Evolutionary conservation across 2,888 invertebrate species (phyloP).

Genomic region (Tillus elongatus): DNA sequence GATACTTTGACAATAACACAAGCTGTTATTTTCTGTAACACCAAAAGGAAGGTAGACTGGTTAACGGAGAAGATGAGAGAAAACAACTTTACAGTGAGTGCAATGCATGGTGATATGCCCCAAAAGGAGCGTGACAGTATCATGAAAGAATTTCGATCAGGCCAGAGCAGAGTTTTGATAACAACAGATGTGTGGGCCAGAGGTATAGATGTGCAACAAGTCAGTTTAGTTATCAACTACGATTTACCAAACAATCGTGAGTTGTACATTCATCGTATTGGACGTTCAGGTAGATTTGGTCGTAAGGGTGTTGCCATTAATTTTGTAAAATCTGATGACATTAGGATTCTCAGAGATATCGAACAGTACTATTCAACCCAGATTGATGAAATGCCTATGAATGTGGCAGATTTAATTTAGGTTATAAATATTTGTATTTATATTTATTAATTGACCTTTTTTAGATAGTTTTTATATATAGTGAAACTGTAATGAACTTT

Average conservation of each 20-base stretch:
- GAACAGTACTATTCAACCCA: slow-evolving; percentile 99
- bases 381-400: slow-evolving; percentile 99
- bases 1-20: slow-evolving; percentile 98
- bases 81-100: slow-evolving; percentile 97
- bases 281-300: slow-evolving; percentile 95
- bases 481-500: too few relatives aligned
- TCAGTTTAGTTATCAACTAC: slow-evolving; percentile 97
- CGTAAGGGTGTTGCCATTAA: slow-evolving; percentile 99
- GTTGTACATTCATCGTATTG: slow-evolving; percentile 98
- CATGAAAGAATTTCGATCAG: slow-evolving; percentile 97
- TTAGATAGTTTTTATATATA: too few relatives aligned
- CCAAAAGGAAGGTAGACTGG: slow-evolving; percentile 96
- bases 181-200: slow-evolving; percentile 99
- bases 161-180: slow-evolving; percentile 88
- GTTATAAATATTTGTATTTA: too few relatives aligned
- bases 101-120: slow-evolving; percentile 97
- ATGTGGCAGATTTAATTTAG: slow-evolving; percentile 85
- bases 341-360: slow-evolving; percentile 95
- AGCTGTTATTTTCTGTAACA: slow-evolving; percentile 99
- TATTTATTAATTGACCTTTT: too few relatives aligned
- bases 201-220: slow-evolving; percentile 99
- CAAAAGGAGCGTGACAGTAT: slow-evolving; percentile 98
- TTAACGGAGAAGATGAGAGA: slow-evolving; percentile 98
- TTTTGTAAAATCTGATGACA: slow-evolving; percentile 99
- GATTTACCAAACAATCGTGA: slow-evolving; percentile 99